Evolutionary conservation across 2,888 invertebrate genomes (phyloP).

Genomic region (Alviniconcha strummeri): DNA sequence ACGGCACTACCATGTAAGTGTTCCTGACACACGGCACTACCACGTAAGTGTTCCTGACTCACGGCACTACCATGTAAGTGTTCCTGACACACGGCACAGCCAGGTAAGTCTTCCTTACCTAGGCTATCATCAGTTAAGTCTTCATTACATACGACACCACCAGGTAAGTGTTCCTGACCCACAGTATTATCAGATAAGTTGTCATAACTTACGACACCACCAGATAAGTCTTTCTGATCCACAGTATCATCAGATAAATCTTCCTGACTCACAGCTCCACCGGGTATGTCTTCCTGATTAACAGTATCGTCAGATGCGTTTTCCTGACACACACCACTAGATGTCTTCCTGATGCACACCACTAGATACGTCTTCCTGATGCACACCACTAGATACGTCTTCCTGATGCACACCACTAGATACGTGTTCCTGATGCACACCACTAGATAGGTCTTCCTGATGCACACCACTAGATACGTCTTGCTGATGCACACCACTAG

Average conservation of each 20-base stretch:
- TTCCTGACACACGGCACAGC: background rate
- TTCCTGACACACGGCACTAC: background rate
- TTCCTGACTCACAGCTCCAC: background rate
- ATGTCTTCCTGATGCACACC: background rate
- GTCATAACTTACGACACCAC: background rate
- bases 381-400: too few relatives aligned
- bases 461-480: background rate
- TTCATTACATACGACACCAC: background rate
- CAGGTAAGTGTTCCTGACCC: background rate
- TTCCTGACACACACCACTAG: background rate
- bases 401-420: too few relatives aligned
- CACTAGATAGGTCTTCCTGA: too few relatives aligned
- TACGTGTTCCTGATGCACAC: too few relatives aligned
- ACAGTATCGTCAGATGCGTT: background rate
- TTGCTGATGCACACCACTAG: background rate
- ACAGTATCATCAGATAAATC: constrained; percentile 2
- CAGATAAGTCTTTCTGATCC: background rate
- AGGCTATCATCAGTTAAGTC: too few relatives aligned
- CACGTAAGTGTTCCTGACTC: background rate
- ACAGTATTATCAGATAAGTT: background rate
- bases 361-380: too few relatives aligned
- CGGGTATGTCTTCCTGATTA: background rate
- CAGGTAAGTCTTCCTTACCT: background rate
- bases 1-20: background rate
- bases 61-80: background rate